A percentile compares a stretch with the other conserved stretches of the same genome.
Evolutionary conservation across 2,888 invertebrate species (phyloP).

Genomic region (Physocephala rufipes): DNA sequence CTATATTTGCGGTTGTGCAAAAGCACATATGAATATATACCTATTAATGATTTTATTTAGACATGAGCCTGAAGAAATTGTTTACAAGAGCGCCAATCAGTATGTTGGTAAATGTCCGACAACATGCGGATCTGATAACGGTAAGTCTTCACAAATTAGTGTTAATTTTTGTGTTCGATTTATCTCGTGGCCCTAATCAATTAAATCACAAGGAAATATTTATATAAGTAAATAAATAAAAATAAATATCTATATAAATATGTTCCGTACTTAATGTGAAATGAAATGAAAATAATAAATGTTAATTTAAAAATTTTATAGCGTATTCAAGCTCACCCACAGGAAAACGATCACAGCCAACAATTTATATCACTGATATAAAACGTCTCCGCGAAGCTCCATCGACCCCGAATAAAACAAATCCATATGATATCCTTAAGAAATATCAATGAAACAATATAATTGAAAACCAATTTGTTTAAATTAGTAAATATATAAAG

Average conservation of each 20-base stretch:
- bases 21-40: background rate
- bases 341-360: conserved; percentile 53
- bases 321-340: conserved; percentile 56
- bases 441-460: conserved; percentile 52
- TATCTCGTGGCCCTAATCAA: background rate
- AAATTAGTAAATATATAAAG: no score
- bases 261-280: no score
- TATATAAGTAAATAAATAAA: no score
- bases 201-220: conserved; percentile 3
- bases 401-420: conserved; percentile 57
- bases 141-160: conserved; percentile 31
- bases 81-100: conserved; percentile 18
- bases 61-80: conserved; percentile 35
- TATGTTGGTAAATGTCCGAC: conserved; percentile 28
- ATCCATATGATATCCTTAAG: conserved; percentile 55
- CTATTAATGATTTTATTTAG: conserved; percentile 4
- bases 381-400: conserved; percentile 59
- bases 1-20: background rate
- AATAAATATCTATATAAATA: background rate
- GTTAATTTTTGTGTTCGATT: background rate
- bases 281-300: background rate
- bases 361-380: conserved; percentile 55
- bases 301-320: conserved; percentile 52
- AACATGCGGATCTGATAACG: conserved; percentile 41
- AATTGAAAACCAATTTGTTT: no score